Base-by-base conservation (phyloP, 2,888 invertebrate species). In the Cacoxenus indagator region DNA sequence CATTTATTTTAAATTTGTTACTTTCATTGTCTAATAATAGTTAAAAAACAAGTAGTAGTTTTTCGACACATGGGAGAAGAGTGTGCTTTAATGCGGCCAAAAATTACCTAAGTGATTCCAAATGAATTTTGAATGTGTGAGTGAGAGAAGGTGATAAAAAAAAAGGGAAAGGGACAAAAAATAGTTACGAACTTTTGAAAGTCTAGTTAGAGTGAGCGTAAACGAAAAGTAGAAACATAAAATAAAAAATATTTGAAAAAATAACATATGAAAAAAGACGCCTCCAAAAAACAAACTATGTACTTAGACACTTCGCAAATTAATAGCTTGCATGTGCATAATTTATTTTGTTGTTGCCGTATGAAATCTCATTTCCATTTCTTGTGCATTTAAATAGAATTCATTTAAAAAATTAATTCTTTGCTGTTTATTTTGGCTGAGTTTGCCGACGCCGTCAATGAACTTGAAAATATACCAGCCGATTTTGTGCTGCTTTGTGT, bases 401-500 rank as follows among this genome's bases (percentile, higher is more conserved):
- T 72, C 70, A 70, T 70, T 61, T 48, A 73, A 31, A 69, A 46
- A 65, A 68, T 54, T 46, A 66, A 45, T 65, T 65, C 31, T 46
- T 37, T 14, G 14, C 11, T 65, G 22, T 64, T 64, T 29, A 9
- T 24, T 61, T 67, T 73, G n/a, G n/a, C n/a, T n/a, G n/a, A n/a
- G n/a, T n/a, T 66, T 71, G 71, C 43, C 45, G 46, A 55, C 46
- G n/a, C 64, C 68, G 75, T 73, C 76, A 80, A 70, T 82, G 79
- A 79, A 79, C 82, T 82, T 79, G 78, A 78, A 79, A 74, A 81
- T 75, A 69, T 70, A 75, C 70, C 29, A 43, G 19, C 48, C n/a
- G 22, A 51, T 24, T 11, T 54, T 54, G 4, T 54, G 19, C 26
- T 54, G 19, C 26, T 54, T 11, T n/a, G n/a, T n/a, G n/a, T n/a